Evolutionary conservation across 2,888 invertebrate genomes (phyloP), one percentile per base, ranked within the genome.

Genomic region (Aleiodes testaceus): DNA sequence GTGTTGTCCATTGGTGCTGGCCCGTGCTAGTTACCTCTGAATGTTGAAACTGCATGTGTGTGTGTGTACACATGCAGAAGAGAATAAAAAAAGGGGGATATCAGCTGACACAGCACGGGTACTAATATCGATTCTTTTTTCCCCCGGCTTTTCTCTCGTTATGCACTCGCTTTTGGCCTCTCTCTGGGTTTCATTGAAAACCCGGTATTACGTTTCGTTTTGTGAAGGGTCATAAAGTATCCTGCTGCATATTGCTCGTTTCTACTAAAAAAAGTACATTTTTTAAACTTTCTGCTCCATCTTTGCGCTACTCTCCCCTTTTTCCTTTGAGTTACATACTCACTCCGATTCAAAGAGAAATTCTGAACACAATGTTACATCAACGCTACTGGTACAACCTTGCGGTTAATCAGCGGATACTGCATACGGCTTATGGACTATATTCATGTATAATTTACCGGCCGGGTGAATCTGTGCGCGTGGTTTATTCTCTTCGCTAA

Each of bases 361-460:
- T 36, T 36, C 7, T 36, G 11, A 36, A 55, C n/a, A 18, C 36
- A 42, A 59, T 59, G 42, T 59, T 36, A 42, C 36, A 36, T 36
- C 9, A 2, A 36, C 59, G 59, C 16, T 59, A 42, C 18, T 59
- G 59, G 26, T 59, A 42, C 36, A 74, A 71, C 72, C 36, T 65
- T 47, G 73, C 59, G 70, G 74, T 79, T 79, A 77, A 79, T 79
- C 75, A 75, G 77, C 77, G 77, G 77, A 78, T 77, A 70, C 64
- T 49, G 69, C 67, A 67, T 77, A 75, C 78, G 73, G 76, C 79
- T 79, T 76, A 74, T 69, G 69, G 73, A 78, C 80, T 79, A 73
- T 70, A 80, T 79, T 78, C 72, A 73, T 71, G 69, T 70, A 75
- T 78, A 80, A 79, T 80, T 80, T 78, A 76, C 72, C 73, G 78